A percentile compares a stretch with the other conserved stretches of the same genome.
phyloP scores from a whole-genome alignment of 2,113 vertebrate species.

The Harpagus bidentatus region DNA sequence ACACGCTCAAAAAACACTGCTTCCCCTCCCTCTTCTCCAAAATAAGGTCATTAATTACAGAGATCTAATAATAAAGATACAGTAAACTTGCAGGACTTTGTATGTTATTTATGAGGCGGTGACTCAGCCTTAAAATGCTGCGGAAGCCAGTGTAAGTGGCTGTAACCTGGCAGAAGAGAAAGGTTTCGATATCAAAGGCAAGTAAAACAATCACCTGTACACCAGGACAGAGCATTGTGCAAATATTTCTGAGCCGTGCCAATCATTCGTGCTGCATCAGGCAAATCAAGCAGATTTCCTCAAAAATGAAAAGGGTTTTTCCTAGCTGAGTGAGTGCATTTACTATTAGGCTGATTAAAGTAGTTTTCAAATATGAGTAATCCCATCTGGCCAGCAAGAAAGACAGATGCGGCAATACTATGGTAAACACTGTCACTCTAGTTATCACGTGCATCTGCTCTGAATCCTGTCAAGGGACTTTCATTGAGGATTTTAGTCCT shows the following conservation, averaged over 20 bases:
- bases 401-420: neutral
- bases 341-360: neutral
- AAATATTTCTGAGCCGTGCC: neutral
- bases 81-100: neutral
- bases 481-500: neutral
- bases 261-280: neutral
- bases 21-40: neutral
- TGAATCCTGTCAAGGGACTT: neutral
- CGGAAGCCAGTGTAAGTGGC: neutral
- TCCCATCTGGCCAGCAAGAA: neutral
- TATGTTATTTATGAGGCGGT: neutral
- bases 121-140: conserved; percentile 11
- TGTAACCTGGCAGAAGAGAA: neutral
- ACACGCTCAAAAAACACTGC: neutral
- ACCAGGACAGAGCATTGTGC: neutral
- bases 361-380: neutral
- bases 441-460: neutral
- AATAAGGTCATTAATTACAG: neutral
- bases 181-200: neutral
- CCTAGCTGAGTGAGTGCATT: neutral
- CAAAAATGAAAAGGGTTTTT: neutral
- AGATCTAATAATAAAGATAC: conserved; percentile 1
- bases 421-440: neutral
- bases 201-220: neutral
- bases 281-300: neutral